phyloP scores from a whole-genome alignment of 92 coral and sea anemone species.

The Phenganax stokvisi region DNA sequence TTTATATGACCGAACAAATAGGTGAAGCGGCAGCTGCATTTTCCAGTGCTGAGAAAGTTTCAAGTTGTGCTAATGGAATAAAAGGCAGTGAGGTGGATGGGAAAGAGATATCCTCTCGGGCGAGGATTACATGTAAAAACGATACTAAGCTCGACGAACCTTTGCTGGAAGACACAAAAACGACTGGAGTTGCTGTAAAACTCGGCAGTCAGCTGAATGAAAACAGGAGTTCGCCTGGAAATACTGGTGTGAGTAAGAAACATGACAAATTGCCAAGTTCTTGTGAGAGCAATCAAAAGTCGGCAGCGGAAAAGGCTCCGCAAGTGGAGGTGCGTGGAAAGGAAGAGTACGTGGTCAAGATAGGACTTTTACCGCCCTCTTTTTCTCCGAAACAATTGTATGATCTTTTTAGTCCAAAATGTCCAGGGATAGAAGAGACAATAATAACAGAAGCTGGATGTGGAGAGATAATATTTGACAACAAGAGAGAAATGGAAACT shows the following conservation, averaged over 20 bases:
- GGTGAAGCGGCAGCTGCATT: not conserved
- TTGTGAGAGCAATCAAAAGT: not conserved
- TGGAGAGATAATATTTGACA: slow-evolving; percentile 1
- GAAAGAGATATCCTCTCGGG: not conserved
- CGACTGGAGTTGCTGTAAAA: not conserved
- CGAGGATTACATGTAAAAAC: not conserved
- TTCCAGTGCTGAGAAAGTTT: not conserved
- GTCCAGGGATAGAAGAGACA: not conserved
- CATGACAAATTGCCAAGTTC: not conserved
- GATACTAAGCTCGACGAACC: not conserved
- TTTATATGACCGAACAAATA: not conserved
- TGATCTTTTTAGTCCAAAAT: not conserved
- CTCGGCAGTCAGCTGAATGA: not conserved
- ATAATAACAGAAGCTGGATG: not conserved
- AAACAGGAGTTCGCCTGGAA: not conserved
- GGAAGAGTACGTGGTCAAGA: not conserved
- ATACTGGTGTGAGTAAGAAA: not conserved
- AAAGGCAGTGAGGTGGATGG: not conserved
- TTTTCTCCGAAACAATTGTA: not conserved
- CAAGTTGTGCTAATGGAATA: not conserved
- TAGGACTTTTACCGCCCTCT: not conserved
- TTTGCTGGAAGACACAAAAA: not conserved
- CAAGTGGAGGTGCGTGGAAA: not conserved
- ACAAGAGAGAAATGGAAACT: not conserved
- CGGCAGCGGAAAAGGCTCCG: not conserved